Base-by-base conservation (phyloP, 92 coral and sea anemone species). In the Actinostola sp. region DNA sequence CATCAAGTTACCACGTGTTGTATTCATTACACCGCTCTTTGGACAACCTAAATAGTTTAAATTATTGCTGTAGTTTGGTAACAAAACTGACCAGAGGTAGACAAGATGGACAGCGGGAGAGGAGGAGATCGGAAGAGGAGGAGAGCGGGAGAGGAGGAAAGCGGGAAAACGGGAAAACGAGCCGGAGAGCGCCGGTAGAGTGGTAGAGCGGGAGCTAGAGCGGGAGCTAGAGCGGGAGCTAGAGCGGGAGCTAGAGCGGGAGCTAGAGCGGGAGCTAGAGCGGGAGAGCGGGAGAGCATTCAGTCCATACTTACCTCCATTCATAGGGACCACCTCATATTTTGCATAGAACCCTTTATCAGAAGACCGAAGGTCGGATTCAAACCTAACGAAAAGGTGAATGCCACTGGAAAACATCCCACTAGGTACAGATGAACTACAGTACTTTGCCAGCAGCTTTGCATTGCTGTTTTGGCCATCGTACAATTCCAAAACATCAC, bases 401-500 rank as follows among this genome's bases (percentile, higher is more conserved):
- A 29, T 31, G 16, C 67, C 67, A 19, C 20, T 29, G 3, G 67
- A 31, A 61, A 61, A 61, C 46, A 61, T 34, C 16, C 43, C 43
- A 17, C 19, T 15, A 8, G 64, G 32, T 12, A 17, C 25, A 61
- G 67, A 29, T 4, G 42, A 29, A 23, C 25, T 21, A 36, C 67
- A 31, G 45, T 61, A 61, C 7, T 23, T 30, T 8, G 25, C 20
- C 9, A 61, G 20, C 20, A 34, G 12, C 6, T 16, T 34, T 2
- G 67, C 67, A 29, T 32, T 30, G 33, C 33, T 24, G 63, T 56
- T 17, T 30, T 56, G 63, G 32, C 63, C 63, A 24, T 56, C 63
- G n/a, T 56, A 26, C 17, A 56, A 12, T 56, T 56, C 63, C 17
- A 56, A 11, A 2, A 6, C 31, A 56, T 56, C 63, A 26, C 63